Base-by-base conservation (phyloP, 2,113 vertebrate genomes). In the Aspidoscelis tigris region DNA sequence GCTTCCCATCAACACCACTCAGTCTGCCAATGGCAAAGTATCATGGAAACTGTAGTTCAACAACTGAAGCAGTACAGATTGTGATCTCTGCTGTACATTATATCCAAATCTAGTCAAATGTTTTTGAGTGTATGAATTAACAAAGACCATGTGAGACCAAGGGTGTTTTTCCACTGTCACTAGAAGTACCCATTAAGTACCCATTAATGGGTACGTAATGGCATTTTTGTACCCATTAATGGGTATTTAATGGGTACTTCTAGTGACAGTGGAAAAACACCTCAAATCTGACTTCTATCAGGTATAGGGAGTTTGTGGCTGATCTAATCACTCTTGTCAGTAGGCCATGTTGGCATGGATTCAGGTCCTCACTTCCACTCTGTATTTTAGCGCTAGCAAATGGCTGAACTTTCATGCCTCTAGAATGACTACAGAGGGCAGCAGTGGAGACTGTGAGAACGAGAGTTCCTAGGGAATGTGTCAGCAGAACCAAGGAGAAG, bases 401-500 rank as follows among this genome's bases (percentile, higher is more conserved):
- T 21, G 58, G 7, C 44, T 65, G 55, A 82, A 5, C 11, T 41
- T 81, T 53, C 41, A 43, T 21, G 43, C 69, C 65, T 82, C 58
- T 44, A 50, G 14, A 66, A 16, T 44, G 39, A 74, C n/a, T 77
- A 20, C n/a, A 78, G 41, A 33, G 41, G 70, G n/a, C 33, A 82
- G 7, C 53, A 22, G 53, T 43, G 53, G 16, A 43, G 39, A 33
- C 24, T 44, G 22, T 75, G 39, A 11, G 12, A 65, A 61, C 22
- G 2, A 21, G 68, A 80, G 44, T 53, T 53, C 58, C 5, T 41
- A 26, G 26, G 43, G 69, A 50, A 66, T 43, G 3, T 74, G 53
- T 85, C 77, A 85, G 43, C 69, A 79, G 55, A 73, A 3, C n/a
- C 41, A 75, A 74, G 70, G 65, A 55, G 70, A 74, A 80, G 22